phyloP scores from a whole-genome alignment of 2,113 vertebrate species.

The Syngnathoides biaculeatus region DNA sequence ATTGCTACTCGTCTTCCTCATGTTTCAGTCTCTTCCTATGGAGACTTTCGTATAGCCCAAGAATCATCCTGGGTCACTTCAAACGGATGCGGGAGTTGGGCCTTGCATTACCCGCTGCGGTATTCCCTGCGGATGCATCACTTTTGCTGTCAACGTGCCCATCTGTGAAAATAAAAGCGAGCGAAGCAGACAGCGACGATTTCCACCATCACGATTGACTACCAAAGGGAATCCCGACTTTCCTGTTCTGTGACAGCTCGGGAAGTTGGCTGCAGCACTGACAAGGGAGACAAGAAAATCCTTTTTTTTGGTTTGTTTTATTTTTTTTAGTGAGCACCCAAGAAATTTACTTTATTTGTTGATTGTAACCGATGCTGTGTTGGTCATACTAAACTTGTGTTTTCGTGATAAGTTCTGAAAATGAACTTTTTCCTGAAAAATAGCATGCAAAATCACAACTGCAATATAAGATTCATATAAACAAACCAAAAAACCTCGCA shows the following conservation, averaged over 20 bases:
- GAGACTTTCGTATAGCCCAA: background rate
- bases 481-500: constrained; percentile 7
- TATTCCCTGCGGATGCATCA: constrained; percentile 21
- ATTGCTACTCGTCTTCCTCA: background rate
- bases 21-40: background rate
- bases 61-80: constrained; percentile 35
- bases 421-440: too few species aligned
- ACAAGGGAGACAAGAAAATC: background rate
- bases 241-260: background rate
- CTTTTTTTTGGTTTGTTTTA: background rate
- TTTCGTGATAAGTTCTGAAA: too few species aligned
- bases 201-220: background rate
- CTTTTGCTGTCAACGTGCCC: constrained; percentile 6
- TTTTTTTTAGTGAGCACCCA: background rate
- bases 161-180: constrained; percentile 9
- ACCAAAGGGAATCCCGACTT: background rate
- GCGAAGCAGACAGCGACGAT: constrained; percentile 6
- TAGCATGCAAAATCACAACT: too few species aligned
- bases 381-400: too few species aligned
- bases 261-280: background rate
- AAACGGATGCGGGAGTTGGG: constrained; percentile 28
- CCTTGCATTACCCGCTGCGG: constrained; percentile 9
- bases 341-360: background rate
- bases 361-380: too few species aligned
- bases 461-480: background rate